Conservation (phyloP, 2,113 vertebrate species). For the Plecotus auritus region DNA sequence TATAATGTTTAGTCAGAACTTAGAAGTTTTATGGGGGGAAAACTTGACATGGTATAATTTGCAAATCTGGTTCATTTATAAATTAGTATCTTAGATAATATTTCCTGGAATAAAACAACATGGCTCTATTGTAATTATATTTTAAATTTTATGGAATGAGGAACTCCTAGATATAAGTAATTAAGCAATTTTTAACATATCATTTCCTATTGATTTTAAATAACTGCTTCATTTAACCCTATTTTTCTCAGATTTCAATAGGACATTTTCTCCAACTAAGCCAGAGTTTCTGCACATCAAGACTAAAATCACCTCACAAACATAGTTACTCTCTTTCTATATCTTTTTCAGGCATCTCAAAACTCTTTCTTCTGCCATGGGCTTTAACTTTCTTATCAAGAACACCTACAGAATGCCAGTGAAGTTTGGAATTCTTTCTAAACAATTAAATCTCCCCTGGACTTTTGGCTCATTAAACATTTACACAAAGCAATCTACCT, state of each 20-base stretch:
- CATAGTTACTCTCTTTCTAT: not conserved
- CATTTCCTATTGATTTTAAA: not conserved
- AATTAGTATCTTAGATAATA: not conserved
- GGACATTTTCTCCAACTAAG: not conserved
- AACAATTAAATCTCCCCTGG: not conserved
- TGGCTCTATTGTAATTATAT: not conserved
- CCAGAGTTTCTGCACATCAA: not conserved
- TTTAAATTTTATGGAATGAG: not conserved
- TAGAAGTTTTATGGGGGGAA: not conserved
- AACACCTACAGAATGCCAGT: not conserved
- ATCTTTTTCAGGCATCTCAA: not conserved
- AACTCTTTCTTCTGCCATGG: not conserved
- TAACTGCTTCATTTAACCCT: not conserved
- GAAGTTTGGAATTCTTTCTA: not conserved
- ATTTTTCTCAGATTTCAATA: not conserved
- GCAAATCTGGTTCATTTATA: not conserved
- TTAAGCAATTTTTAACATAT: not conserved
- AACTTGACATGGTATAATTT: not conserved
- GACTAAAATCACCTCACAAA: not conserved
- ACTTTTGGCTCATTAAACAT: not conserved
- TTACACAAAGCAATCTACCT: not conserved
- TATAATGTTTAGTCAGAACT: not conserved
- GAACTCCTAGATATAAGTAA: not conserved
- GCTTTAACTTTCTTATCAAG: not conserved
- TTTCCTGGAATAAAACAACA: not conserved